These are phyloP conservation scores for Anthoptus insignis DNA, from an alignment of 2,888 invertebrate species.

Conservation along the genomic window DNA sequence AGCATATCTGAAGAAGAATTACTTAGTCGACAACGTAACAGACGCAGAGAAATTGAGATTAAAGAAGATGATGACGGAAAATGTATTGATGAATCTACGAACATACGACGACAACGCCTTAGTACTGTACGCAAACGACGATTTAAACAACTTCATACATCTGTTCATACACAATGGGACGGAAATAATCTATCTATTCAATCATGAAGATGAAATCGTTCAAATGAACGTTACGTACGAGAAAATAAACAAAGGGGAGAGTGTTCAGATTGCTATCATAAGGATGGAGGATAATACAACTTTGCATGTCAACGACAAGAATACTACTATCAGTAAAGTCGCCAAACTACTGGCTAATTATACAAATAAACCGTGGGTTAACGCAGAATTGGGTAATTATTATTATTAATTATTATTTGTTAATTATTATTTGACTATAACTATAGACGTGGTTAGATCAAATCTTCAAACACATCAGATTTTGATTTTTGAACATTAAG, in stretches of 20 bases:
- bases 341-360: constrained; percentile 91
- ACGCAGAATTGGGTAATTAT: constrained; percentile 92
- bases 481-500: too few species aligned
- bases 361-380: constrained; percentile 95
- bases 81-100: constrained; percentile 95
- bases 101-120: constrained; percentile 95
- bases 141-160: constrained; percentile 97
- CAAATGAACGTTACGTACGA: constrained; percentile 92
- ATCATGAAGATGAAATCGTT: constrained; percentile 92
- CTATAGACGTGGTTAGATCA: too few species aligned
- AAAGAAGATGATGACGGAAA: constrained; percentile 92
- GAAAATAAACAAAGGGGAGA: constrained; percentile 93
- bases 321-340: constrained; percentile 90
- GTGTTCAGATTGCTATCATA: constrained; percentile 96
- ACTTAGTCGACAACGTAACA: constrained; percentile 89
- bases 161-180: constrained; percentile 93
- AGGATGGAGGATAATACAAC: constrained; percentile 91
- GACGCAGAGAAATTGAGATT: constrained; percentile 88
- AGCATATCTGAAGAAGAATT: constrained; percentile 94
- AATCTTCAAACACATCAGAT: too few species aligned
- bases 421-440: too few species aligned
- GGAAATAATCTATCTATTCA: constrained; percentile 94
- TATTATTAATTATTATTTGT: too few species aligned
- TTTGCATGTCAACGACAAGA: constrained; percentile 93
- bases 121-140: constrained; percentile 96